Evolutionary conservation across 2,797 vertebrate genomes (phyloP).

Genomic region (Sylvia borin): DNA sequence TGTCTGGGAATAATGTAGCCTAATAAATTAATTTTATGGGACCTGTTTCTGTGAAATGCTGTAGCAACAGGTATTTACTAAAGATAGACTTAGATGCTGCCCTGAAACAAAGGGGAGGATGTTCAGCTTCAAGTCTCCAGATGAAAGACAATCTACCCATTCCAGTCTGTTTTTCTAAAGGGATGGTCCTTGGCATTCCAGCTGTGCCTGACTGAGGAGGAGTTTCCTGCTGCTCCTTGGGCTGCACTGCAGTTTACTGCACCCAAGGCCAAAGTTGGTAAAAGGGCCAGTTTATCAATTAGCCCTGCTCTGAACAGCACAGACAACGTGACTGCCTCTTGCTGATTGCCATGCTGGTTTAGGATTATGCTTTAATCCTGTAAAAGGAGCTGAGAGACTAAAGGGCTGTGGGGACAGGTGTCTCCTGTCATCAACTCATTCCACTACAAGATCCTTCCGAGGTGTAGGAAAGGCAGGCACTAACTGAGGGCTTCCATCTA

Average conservation of each 20-base stretch:
- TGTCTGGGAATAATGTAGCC: background rate
- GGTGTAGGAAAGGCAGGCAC: background rate
- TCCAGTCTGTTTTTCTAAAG: background rate
- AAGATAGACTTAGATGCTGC: background rate
- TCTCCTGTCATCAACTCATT: fast-evolving
- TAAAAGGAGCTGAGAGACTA: background rate
- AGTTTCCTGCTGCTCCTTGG: background rate
- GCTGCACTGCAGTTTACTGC: background rate
- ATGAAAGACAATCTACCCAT: background rate
- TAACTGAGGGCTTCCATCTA: background rate
- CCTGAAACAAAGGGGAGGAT: background rate
- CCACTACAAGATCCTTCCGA: background rate
- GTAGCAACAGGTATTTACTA: background rate
- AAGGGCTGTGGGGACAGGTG: background rate
- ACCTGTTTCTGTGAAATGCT: background rate
- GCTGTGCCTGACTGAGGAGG: background rate
- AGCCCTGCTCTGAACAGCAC: background rate
- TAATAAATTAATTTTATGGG: background rate
- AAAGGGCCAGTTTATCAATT: background rate
- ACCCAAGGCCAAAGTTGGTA: background rate
- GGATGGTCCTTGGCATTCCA: background rate
- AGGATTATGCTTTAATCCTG: background rate
- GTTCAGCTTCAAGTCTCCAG: background rate
- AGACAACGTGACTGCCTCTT: background rate
- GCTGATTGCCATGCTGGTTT: background rate